These are phyloP conservation scores for Acronicta leporina DNA, from an alignment of 2,888 invertebrate species.

Conservation along the genomic window DNA sequence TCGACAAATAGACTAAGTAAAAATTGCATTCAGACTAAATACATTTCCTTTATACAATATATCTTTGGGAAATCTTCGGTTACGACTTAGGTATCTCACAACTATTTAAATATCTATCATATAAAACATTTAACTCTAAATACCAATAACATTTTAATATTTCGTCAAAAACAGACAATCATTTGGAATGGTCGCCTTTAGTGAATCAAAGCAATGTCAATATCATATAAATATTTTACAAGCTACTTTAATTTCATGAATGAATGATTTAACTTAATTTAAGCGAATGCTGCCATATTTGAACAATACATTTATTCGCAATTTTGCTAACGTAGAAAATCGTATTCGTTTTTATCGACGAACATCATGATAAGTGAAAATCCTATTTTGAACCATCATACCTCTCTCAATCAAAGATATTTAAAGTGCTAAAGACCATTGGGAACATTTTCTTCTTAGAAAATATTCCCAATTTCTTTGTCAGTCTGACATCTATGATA, in stretches of 20 bases:
- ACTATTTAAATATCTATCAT: slow-evolving; percentile 51
- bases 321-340: slow-evolving; percentile 14
- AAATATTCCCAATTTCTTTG: no score
- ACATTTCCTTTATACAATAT: slow-evolving; percentile 38
- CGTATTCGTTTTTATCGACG: slow-evolving; percentile 18
- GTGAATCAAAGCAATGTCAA: slow-evolving; percentile 47
- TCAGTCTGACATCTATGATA: no score
- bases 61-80: slow-evolving; percentile 59
- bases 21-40: slow-evolving; percentile 32
- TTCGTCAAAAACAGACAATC: slow-evolving; percentile 55
- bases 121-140: slow-evolving; percentile 60
- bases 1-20: slow-evolving; percentile 27
- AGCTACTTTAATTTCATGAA: slow-evolving; percentile 24
- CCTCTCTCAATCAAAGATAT: neutral
- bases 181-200: slow-evolving; percentile 58
- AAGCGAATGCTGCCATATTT: slow-evolving; percentile 54
- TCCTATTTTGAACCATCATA: slow-evolving; percentile 17
- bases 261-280: slow-evolving; percentile 27
- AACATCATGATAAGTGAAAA: slow-evolving; percentile 17
- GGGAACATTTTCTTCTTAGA: no score
- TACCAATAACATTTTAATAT: slow-evolving; percentile 55
- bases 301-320: slow-evolving; percentile 17
- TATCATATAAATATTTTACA: slow-evolving; percentile 25
- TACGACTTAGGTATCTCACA: slow-evolving; percentile 38
- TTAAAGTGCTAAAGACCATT: no score